These are phyloP conservation scores for Erpornis zantholeuca DNA, from an alignment of 2,113 vertebrate species.

Conservation along the genomic window DNA sequence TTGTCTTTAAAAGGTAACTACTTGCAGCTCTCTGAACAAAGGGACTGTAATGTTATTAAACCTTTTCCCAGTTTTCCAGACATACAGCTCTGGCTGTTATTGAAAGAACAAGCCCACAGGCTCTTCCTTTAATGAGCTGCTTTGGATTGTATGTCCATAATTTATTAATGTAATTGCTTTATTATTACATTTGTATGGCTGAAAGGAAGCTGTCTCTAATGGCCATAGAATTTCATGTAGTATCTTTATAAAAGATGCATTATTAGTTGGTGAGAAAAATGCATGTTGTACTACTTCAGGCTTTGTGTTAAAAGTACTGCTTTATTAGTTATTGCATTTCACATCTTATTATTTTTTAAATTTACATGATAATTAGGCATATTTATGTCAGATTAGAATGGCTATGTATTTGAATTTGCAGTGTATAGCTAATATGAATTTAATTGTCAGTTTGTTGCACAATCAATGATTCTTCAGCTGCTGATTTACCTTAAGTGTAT, in stretches of 20 bases:
- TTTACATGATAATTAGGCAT: constrained; percentile 11
- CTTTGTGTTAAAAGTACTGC: constrained; percentile 38
- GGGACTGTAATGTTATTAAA: constrained; percentile 65
- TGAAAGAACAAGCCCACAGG: constrained; percentile 67
- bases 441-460: background rate
- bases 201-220: constrained; percentile 63
- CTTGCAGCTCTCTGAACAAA: constrained; percentile 66
- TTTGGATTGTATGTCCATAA: constrained; percentile 67
- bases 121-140: constrained; percentile 67
- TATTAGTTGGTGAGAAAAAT: constrained; percentile 49
- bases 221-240: constrained; percentile 49
- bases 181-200: constrained; percentile 67
- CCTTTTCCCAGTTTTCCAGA: constrained; percentile 65
- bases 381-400: background rate
- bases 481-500: constrained; percentile 1
- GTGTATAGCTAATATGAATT: background rate
- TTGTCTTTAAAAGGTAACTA: constrained; percentile 64
- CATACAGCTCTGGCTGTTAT: constrained; percentile 47
- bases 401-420: background rate
- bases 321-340: background rate
- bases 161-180: constrained; percentile 71
- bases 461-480: background rate
- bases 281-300: constrained; percentile 2
- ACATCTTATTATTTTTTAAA: constrained; percentile 32
- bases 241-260: constrained; percentile 51